Conservation (phyloP, 2,888 invertebrate species). For the Ophonus ardosiacus region DNA sequence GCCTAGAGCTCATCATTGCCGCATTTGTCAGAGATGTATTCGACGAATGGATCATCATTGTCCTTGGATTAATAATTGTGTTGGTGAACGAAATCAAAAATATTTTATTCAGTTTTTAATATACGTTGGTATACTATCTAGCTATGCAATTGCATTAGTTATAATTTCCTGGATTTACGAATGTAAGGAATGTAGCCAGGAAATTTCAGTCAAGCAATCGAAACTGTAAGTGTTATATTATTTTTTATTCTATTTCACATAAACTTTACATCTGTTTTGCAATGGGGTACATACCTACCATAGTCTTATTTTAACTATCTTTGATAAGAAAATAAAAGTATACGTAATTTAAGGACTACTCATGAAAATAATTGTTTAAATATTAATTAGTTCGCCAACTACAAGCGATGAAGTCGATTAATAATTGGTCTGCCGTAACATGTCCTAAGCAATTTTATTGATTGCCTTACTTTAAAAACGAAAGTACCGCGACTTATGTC, state of each 20-base stretch:
- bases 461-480: too few species aligned
- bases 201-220: conserved; percentile 83
- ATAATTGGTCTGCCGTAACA: too few species aligned
- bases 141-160: conserved; percentile 84
- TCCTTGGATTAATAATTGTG: conserved; percentile 96
- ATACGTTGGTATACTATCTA: conserved; percentile 84
- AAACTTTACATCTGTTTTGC: too few species aligned
- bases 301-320: too few species aligned
- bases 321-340: too few species aligned
- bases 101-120: conserved; percentile 93
- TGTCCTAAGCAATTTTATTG: too few species aligned
- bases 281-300: too few species aligned
- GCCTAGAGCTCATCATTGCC: conserved; percentile 91
- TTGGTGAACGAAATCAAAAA: conserved; percentile 94
- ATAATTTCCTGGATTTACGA: conserved; percentile 85
- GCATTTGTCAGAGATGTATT: conserved; percentile 90
- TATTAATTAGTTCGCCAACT: too few species aligned
- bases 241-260: neutral
- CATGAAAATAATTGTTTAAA: too few species aligned
- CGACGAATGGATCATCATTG: conserved; percentile 92
- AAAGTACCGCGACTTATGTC: too few species aligned
- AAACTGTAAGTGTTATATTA: conserved; percentile 81
- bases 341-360: too few species aligned
- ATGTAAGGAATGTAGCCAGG: conserved; percentile 82
- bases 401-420: too few species aligned